Base-by-base conservation (phyloP, 2,888 invertebrate genomes). In the Seira ritae region DNA sequence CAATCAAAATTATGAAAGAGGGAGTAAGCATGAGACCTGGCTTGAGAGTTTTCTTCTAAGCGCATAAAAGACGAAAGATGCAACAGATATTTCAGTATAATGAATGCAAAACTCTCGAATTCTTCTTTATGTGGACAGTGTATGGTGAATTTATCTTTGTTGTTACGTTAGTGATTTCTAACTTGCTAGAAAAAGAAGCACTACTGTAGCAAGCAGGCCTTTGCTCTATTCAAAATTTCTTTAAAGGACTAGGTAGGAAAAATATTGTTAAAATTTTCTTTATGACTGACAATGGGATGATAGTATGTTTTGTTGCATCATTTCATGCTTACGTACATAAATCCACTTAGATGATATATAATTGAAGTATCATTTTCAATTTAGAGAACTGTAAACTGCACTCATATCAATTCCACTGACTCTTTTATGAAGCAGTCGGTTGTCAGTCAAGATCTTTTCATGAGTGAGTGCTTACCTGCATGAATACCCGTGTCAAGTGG, bases 1-100 rank as follows among this genome's bases (percentile, higher is more conserved):
- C 87, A 87, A 85, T 87, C 87, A 86, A 83, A 70, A 12, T 37
- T 10, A 20, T 23, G 4, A 10, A 3, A 8, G 17, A 20, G 20
- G n/a, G 68, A 76, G 31, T 42, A 23, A 42, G 22, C 70, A 20
- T 15, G 2, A 1, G 20, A 3, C 15, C 66, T 66, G 66, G 24
- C 15, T 17, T 31, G 31, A 8, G n/a, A 31, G 12, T 24, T 68
- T 73, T 20, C 15, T 73, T 31, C 37, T 12, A 66, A 22, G 66
- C 24, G 24, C 37, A 72, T 62, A n/a, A n/a, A n/a, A n/a, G n/a
- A n/a, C n/a, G n/a, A n/a, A n/a, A n/a, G n/a, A n/a, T n/a, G n/a
- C n/a, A n/a, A n/a, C n/a, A n/a, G n/a, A n/a, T n/a, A n/a, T n/a
- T n/a, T n/a, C n/a, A n/a, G n/a, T n/a, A n/a, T n/a, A n/a, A n/a